Evolutionary conservation across 1,140 invertebrate genomes (phyloP).

Genomic region (Brachionus sp.): DNA sequence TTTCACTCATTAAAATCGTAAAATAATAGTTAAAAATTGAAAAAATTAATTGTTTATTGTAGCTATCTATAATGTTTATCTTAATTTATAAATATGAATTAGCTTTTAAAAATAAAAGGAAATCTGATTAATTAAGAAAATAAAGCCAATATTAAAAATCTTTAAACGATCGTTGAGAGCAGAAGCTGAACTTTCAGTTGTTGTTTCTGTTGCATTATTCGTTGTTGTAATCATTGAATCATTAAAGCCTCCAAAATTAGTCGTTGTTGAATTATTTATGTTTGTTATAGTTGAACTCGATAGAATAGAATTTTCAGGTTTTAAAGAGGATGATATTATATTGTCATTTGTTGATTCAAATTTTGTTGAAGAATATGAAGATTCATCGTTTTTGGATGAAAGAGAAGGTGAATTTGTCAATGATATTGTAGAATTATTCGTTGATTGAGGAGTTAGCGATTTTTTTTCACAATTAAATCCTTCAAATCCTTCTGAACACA

Average conservation of each 20-base stretch:
- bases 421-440: not conserved
- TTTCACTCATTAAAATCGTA: too few relatives aligned
- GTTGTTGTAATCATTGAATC: not conserved
- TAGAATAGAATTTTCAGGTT: not conserved
- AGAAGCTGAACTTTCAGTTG: not conserved
- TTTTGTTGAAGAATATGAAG: not conserved
- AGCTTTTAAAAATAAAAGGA: too few relatives aligned
- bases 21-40: too few relatives aligned
- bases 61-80: too few relatives aligned
- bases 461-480: conserved; percentile 8
- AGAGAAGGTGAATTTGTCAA: not conserved
- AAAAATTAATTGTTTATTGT: too few relatives aligned
- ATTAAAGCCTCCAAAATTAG: too few relatives aligned
- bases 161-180: too few relatives aligned
- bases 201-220: not conserved
- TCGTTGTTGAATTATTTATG: too few relatives aligned
- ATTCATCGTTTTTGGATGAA: not conserved
- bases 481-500: not conserved
- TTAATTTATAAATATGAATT: too few relatives aligned
- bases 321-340: not conserved
- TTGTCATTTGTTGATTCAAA: not conserved
- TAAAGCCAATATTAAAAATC: too few relatives aligned
- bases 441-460: not conserved
- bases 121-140: too few relatives aligned
- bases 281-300: too few relatives aligned